Evolutionary conservation across 2,113 vertebrate genomes (phyloP).

Genomic region (Stomatorhinus ivindoensis): DNA sequence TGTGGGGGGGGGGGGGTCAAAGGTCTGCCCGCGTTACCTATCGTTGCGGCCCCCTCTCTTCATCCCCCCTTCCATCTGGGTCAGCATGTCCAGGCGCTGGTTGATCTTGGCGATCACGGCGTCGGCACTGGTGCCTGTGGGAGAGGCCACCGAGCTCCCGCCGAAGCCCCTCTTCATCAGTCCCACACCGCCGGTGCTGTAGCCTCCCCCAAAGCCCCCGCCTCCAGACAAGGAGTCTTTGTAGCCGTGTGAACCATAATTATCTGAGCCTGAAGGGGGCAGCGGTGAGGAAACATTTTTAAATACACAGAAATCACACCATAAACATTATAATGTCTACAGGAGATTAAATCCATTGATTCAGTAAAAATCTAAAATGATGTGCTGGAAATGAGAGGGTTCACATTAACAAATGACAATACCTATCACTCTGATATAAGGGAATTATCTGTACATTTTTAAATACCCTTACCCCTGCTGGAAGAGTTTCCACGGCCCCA

Average conservation of each 20-base stretch:
- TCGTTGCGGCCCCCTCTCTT: conserved; percentile 48
- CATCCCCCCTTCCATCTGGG: conserved; percentile 55
- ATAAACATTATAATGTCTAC: not conserved
- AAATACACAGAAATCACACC: not conserved
- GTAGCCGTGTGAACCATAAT: conserved; percentile 56
- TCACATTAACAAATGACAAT: not conserved
- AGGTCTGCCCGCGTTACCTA: conserved; percentile 46
- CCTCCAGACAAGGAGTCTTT: conserved; percentile 60
- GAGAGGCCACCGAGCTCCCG: conserved; percentile 45
- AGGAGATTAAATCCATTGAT: not conserved
- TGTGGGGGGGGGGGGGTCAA: not conserved
- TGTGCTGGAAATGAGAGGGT: not conserved
- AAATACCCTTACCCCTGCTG: not conserved
- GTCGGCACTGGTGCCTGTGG: conserved; percentile 60
- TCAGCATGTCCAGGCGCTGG: conserved; percentile 77
- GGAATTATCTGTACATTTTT: not conserved
- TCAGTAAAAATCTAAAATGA: not conserved
- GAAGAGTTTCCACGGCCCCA: conserved; percentile 9
- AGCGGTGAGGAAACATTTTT: not conserved
- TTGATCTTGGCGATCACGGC: conserved; percentile 78
- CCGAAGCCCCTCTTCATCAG: conserved; percentile 57
- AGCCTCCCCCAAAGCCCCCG: conserved; percentile 48
- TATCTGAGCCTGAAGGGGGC: conserved; percentile 45
- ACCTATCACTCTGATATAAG: not conserved
- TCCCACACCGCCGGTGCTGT: conserved; percentile 22